Evolutionary conservation across 2,113 vertebrate genomes (phyloP).

Genomic region (Mugil cephalus): DNA sequence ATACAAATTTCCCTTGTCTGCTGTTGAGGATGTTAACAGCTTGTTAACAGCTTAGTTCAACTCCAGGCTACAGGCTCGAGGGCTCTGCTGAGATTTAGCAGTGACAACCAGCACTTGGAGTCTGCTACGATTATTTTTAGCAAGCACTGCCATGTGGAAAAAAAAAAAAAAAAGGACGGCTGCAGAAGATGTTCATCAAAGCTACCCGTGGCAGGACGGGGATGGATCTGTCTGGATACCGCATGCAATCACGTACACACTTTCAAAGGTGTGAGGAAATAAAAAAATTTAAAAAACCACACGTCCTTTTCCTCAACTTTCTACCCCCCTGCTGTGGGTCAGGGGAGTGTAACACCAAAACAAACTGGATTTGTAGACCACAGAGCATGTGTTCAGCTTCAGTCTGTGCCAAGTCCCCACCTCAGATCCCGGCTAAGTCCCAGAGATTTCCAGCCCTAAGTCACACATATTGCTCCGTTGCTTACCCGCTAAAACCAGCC

Average conservation of each 20-base stretch:
- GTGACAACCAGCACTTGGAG: slow-evolving; percentile 61
- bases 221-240: slow-evolving; percentile 23
- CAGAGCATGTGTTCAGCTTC: slow-evolving; percentile 48
- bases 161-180: slow-evolving; percentile 28
- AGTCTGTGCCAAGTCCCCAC: slow-evolving; percentile 36
- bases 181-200: slow-evolving; percentile 62
- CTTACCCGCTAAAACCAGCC: slow-evolving; percentile 65
- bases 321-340: slow-evolving; percentile 27
- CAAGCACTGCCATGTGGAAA: slow-evolving; percentile 22
- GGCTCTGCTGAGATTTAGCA: slow-evolving; percentile 65
- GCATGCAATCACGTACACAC: background rate
- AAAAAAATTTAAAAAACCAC: slow-evolving; percentile 12
- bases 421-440: slow-evolving; percentile 68
- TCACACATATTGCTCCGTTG: slow-evolving; percentile 70
- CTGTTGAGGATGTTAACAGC: slow-evolving; percentile 65
- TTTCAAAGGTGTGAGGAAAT: slow-evolving; percentile 6
- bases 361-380: slow-evolving; percentile 69
- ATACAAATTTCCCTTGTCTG: slow-evolving; percentile 44
- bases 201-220: slow-evolving; percentile 25
- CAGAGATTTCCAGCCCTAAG: slow-evolving; percentile 54
- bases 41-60: slow-evolving; percentile 70
- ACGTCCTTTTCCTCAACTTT: background rate
- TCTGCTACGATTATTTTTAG: slow-evolving; percentile 71
- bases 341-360: slow-evolving; percentile 47
- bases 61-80: slow-evolving; percentile 64